Conservation (phyloP, 2,113 vertebrate species). For the human region DNA sequence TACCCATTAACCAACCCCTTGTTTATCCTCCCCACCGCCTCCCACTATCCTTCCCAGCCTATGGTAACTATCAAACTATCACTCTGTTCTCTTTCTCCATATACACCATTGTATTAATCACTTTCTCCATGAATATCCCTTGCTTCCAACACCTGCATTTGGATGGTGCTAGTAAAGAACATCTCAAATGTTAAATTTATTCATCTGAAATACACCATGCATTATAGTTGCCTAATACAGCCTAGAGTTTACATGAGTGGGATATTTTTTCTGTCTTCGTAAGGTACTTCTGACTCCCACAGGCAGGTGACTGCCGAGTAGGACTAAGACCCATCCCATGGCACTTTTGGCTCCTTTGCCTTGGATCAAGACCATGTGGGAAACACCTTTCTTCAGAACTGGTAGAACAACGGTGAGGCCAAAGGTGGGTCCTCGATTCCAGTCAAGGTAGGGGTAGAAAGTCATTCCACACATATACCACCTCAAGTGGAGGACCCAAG, state of each 20-base stretch:
- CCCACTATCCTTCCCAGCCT: neutral
- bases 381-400: neutral
- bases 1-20: neutral
- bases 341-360: neutral
- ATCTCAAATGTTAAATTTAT: neutral
- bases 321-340: neutral
- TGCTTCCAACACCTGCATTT: neutral
- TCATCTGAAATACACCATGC: neutral
- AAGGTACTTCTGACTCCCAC: neutral
- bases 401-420: neutral
- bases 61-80: neutral
- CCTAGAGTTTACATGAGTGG: neutral
- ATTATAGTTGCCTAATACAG: neutral
- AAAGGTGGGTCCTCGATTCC: neutral
- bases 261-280: neutral
- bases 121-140: neutral
- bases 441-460: neutral
- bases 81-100: neutral
- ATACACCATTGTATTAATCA: neutral
- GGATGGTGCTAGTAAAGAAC: neutral
- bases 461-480: neutral
- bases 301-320: fast-evolving
- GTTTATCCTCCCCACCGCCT: neutral
- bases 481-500: neutral
- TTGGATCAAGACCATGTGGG: neutral